Percentiles rank a stretch among this genome's conserved stretches.
Evolutionary conservation across 2,113 vertebrate genomes (phyloP).

Genomic region (Pollimyrus isidori): DNA sequence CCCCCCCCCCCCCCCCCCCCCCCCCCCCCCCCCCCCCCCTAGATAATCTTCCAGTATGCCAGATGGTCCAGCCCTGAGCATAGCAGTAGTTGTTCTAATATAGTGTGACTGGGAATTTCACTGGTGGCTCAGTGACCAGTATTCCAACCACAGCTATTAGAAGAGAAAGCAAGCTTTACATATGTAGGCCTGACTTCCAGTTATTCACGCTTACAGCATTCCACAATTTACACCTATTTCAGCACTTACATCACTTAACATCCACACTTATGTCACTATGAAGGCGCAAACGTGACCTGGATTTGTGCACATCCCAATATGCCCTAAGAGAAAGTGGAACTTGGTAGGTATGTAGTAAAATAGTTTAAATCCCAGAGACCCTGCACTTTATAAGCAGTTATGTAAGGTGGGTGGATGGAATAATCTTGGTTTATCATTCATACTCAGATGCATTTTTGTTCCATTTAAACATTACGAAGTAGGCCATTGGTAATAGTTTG

Average conservation of each 20-base stretch:
- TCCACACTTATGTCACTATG: not conserved
- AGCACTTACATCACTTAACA: constrained; percentile 1
- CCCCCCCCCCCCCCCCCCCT: too few relatives aligned
- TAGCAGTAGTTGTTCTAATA: not conserved
- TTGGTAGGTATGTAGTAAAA: not conserved
- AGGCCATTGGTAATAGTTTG: not conserved
- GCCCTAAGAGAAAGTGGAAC: not conserved
- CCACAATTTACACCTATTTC: not conserved
- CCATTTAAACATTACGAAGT: not conserved
- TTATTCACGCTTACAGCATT: not conserved
- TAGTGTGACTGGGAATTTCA: not conserved
- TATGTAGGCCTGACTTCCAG: not conserved
- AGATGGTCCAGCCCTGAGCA: not conserved
- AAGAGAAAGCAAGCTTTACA: not conserved
- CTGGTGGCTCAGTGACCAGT: too few relatives aligned
- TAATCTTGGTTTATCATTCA: not conserved
- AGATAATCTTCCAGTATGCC: not conserved
- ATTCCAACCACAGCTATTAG: not conserved
- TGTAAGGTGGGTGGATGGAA: not conserved
- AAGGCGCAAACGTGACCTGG: not conserved
- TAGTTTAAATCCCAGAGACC: not conserved
- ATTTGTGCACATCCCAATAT: not conserved
- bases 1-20: too few relatives aligned
- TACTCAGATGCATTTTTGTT: not conserved
- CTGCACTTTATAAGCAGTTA: not conserved